These are phyloP conservation scores for Linnaemya vulpina DNA, from an alignment of 2,888 invertebrate genomes.

Conservation along the genomic window DNA sequence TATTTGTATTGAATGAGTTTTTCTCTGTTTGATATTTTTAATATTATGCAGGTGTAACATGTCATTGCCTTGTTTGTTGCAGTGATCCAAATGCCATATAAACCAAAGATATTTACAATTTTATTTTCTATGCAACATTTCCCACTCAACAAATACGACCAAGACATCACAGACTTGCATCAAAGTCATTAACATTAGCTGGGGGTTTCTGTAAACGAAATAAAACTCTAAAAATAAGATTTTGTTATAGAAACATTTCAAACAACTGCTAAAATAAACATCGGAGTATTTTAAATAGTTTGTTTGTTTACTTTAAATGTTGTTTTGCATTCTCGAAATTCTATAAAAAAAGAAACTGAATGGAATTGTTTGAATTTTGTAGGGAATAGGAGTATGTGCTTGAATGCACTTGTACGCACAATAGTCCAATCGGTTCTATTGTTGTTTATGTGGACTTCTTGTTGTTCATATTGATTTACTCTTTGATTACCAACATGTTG, in stretches of 20 bases:
- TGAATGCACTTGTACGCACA: background rate
- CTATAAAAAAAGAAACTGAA: slow-evolving; percentile 10
- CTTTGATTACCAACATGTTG: slow-evolving; percentile 57
- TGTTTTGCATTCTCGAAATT: slow-evolving; percentile 6
- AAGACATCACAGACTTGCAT: slow-evolving; percentile 25
- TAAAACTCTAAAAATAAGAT: slow-evolving; percentile 41
- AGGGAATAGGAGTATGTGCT: background rate
- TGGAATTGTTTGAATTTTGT: slow-evolving; percentile 11
- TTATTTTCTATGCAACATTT: slow-evolving; percentile 52
- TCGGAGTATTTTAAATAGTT: slow-evolving; percentile 8
- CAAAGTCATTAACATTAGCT: slow-evolving; percentile 60
- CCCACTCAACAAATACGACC: slow-evolving; percentile 27
- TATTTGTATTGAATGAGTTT: slow-evolving; percentile 21
- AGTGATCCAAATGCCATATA: slow-evolving; percentile 29
- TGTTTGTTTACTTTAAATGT: slow-evolving; percentile 38
- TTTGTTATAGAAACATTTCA: slow-evolving; percentile 13
- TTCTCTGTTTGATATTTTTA: background rate
- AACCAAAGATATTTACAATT: slow-evolving; percentile 16
- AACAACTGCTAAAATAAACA: background rate
- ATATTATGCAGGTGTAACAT: slow-evolving; percentile 62
- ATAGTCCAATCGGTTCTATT: slow-evolving; percentile 18
- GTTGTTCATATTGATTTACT: slow-evolving; percentile 32
- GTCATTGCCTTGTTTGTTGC: slow-evolving; percentile 46
- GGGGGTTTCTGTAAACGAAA: slow-evolving; percentile 12
- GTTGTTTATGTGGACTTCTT: slow-evolving; percentile 17